phyloP scores from a whole-genome alignment of 2,113 vertebrate genomes.

The Pampusana beccarii region DNA sequence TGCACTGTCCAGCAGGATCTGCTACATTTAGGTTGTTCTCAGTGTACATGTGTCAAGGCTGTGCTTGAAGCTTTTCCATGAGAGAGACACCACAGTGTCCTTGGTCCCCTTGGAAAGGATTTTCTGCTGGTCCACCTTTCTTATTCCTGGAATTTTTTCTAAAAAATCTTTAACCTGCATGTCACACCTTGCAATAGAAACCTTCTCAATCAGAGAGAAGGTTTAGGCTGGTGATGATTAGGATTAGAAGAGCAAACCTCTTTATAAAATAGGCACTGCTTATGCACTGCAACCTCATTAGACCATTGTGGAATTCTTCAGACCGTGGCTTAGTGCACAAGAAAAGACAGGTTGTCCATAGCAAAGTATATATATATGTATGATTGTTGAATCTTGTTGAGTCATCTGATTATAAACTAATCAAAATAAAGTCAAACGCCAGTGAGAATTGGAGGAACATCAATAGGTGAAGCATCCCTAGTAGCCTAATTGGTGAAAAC shows the following conservation, averaged over 20 bases:
- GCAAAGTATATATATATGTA: not conserved
- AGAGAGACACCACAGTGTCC: not conserved
- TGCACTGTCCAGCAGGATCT: not conserved
- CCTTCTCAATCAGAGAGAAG: not conserved
- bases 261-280: not conserved
- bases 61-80: not conserved
- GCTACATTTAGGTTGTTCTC: not conserved
- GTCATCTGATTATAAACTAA: not conserved
- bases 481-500: not conserved
- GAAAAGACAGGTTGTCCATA: not conserved
- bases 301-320: not conserved
- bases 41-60: rapidly evolving
- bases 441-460: not conserved
- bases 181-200: not conserved
- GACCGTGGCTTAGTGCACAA: not conserved
- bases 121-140: not conserved
- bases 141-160: not conserved
- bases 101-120: not conserved
- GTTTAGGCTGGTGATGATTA: not conserved
- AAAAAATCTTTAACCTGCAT: not conserved
- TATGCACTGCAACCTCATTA: not conserved
- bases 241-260: not conserved
- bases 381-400: not conserved
- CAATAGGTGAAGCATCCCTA: not conserved
- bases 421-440: not conserved